Conservation (phyloP, 2,113 vertebrate genomes). For the Rhagologus leucostigma region DNA sequence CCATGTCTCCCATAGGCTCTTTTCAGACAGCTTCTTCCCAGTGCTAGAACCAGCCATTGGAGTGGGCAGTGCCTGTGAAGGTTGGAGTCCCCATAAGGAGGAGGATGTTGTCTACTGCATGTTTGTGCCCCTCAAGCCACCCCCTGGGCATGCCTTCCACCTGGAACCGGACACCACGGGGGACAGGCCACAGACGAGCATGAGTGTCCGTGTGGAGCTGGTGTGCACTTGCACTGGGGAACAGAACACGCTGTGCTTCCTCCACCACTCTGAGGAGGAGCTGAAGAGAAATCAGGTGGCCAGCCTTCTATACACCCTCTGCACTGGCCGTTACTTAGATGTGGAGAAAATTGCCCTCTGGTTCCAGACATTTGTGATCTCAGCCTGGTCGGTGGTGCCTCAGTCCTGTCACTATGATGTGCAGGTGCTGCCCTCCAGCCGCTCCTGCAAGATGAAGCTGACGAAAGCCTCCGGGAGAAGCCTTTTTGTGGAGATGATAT, state of each 20-base stretch:
- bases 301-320: not conserved
- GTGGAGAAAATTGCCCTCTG: not conserved
- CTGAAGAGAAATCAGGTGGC: not conserved
- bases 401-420: not conserved
- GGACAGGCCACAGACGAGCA: fast-evolving
- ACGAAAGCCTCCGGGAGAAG: not conserved
- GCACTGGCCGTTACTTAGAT: not conserved
- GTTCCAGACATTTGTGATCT: not conserved
- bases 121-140: not conserved
- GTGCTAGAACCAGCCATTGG: not conserved
- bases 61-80: not conserved
- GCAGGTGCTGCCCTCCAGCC: not conserved
- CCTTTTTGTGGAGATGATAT: not conserved
- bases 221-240: not conserved
- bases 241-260: not conserved
- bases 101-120: not conserved
- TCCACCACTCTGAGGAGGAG: not conserved
- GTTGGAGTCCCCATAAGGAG: not conserved
- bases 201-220: not conserved
- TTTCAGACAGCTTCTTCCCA: not conserved
- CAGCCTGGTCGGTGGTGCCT: not conserved
- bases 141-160: not conserved
- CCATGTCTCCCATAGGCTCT: not conserved
- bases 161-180: not conserved
- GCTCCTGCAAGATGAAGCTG: not conserved